Base-by-base conservation (phyloP, 2,113 vertebrate species). In the Barbus barbus region DNA sequence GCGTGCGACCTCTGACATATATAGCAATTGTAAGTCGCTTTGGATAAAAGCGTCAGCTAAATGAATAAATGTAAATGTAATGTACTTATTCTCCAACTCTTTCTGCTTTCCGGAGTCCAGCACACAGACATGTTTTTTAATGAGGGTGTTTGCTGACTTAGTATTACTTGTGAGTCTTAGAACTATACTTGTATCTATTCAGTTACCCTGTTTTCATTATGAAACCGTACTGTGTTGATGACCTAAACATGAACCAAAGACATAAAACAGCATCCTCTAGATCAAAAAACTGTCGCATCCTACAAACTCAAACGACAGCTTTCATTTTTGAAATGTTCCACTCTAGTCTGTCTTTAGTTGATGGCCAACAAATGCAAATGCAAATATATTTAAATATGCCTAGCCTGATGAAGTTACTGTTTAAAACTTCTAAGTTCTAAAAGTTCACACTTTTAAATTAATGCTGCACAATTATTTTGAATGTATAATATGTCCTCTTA, bases 121-220 rank as follows among this genome's bases (percentile, higher is more conserved):
- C 24, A 53, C 20, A 28, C 46, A 76, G 73, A 33, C 16, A 76
- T 33, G 16, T 7, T 44, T 44, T 33, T 56, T 76, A 76, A 76
- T 56, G 74, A 76, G 48, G 26, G 18, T 22, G 74, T 76, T 53
- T 76, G 48, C 74, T 76, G 48, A 76, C 48, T 76, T 20, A 3
- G 48, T 31, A 6, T 24, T 26, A 73, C 3, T n/a, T 73, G 69
- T 73, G n/a, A 73, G 74, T 56, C 74, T 53, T 31, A 24, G 20
- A 44, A 24, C 12, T 73, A n/a, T n/a, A n/a, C n/a, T n/a, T n/a
- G 22, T 22, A 74, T 44, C 24, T 74, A 4, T 73, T n/a, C 16
- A 48, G 14, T 28, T 75, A 46, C 3, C 24, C 24, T 9, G 18
- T 20, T 76, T 53, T 76, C 2, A 33, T 56, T 76, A 76, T 73